Percentiles rank a stretch among this genome's conserved stretches.
Evolutionary conservation across 1,140 invertebrate species (phyloP).

Genomic region (Bathynomus jamesi): DNA sequence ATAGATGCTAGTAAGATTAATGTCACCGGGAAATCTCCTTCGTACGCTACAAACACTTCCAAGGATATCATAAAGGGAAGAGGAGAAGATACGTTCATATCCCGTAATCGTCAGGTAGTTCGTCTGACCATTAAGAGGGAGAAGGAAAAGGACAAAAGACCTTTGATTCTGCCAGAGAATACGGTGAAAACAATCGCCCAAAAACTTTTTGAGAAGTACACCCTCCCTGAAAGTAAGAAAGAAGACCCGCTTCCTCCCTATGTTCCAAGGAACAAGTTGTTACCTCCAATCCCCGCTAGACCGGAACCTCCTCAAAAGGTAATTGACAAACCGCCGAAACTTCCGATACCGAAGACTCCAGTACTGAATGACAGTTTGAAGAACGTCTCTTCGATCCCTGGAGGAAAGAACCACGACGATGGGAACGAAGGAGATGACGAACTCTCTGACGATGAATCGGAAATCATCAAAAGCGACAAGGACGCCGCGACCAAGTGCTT

Average conservation of each 20-base stretch:
- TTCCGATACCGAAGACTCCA: neutral
- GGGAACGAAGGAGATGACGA: neutral
- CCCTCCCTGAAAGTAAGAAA: constrained; percentile 21
- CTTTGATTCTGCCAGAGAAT: constrained; percentile 21
- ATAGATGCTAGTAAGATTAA: constrained; percentile 31
- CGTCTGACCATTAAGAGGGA: constrained; percentile 30
- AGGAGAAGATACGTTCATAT: constrained; percentile 13
- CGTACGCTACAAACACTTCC: neutral
- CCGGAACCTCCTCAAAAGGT: too few species aligned
- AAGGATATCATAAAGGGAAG: too few species aligned
- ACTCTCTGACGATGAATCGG: neutral
- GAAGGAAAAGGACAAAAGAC: constrained; percentile 17
- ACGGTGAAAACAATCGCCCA: constrained; percentile 32
- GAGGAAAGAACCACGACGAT: neutral
- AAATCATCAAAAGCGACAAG: constrained; percentile 5
- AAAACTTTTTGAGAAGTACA: constrained; percentile 31
- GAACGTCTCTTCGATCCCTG: neutral
- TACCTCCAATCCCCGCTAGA: too few species aligned
- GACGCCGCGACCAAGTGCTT: constrained; percentile 9
- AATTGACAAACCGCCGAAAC: neutral
- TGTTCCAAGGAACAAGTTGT: neutral
- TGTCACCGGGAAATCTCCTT: too few species aligned
- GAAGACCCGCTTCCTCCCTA: constrained; percentile 1
- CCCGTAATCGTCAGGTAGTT: constrained; percentile 30
- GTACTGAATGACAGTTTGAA: neutral